Conservation (phyloP, 2,113 vertebrate species). For the Mugil cephalus region DNA sequence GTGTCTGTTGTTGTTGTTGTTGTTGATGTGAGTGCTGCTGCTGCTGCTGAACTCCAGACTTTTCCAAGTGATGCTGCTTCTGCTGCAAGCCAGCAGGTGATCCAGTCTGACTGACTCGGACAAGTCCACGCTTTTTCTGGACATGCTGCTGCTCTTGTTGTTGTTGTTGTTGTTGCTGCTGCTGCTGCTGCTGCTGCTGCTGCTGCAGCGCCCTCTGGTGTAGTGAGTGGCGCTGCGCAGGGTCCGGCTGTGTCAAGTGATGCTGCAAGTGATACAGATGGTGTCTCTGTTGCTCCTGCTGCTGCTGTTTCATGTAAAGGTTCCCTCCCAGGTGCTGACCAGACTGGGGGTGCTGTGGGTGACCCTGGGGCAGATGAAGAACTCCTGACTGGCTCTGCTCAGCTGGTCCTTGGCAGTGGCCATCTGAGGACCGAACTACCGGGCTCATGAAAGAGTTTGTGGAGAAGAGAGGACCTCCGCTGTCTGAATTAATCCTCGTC, state of each 20-base stretch:
- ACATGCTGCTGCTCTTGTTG: slow-evolving; percentile 86
- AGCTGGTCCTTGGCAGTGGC: slow-evolving; percentile 88
- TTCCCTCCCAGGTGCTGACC: slow-evolving; percentile 90
- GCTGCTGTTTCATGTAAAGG: slow-evolving; percentile 88
- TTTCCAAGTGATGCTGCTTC: slow-evolving; percentile 88
- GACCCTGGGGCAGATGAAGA: slow-evolving; percentile 86
- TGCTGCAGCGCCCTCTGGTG: slow-evolving; percentile 94
- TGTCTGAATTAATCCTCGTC: slow-evolving; percentile 86
- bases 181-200: slow-evolving; percentile 91
- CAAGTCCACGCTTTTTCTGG: slow-evolving; percentile 93
- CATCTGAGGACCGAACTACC: slow-evolving; percentile 85
- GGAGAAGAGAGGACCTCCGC: slow-evolving; percentile 88
- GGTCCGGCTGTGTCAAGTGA: slow-evolving; percentile 90
- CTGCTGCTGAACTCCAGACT: slow-evolving; percentile 79
- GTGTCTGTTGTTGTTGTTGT: slow-evolving; percentile 71
- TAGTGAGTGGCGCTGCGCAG: slow-evolving; percentile 84
- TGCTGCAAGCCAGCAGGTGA: slow-evolving; percentile 90
- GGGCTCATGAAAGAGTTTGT: slow-evolving; percentile 88
- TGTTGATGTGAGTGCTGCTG: slow-evolving; percentile 76
- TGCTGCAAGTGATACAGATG: slow-evolving; percentile 95
- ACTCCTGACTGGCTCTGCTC: slow-evolving; percentile 89
- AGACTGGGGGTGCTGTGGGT: slow-evolving; percentile 88
- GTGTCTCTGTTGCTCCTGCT: slow-evolving; percentile 87
- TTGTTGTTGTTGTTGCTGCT: slow-evolving; percentile 91
- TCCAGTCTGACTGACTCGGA: slow-evolving; percentile 87